phyloP scores from a whole-genome alignment of 2,888 invertebrate species.

The Mongoloraphidia duomilia region DNA sequence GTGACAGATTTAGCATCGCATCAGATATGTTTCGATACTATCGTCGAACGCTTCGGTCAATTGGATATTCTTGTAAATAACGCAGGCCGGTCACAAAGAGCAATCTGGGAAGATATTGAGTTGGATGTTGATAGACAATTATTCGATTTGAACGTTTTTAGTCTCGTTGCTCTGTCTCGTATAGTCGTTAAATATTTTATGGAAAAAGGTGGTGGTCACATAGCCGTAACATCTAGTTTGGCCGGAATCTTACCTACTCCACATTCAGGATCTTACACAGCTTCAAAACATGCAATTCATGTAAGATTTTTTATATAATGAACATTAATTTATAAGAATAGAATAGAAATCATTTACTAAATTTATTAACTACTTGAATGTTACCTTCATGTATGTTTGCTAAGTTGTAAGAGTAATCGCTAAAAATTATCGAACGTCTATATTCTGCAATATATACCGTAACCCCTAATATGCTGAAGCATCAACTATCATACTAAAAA shows the following conservation, averaged over 20 bases:
- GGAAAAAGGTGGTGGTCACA: slow-evolving; percentile 45
- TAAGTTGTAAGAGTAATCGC: too few relatives aligned
- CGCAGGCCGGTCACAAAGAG: slow-evolving; percentile 67
- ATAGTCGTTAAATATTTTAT: slow-evolving; percentile 51
- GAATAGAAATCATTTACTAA: too few relatives aligned
- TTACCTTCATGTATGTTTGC: too few relatives aligned
- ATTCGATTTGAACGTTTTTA: slow-evolving; percentile 66
- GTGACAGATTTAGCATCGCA: slow-evolving; percentile 45
- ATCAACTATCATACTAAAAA: too few relatives aligned
- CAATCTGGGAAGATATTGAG: slow-evolving; percentile 54
- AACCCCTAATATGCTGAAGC: too few relatives aligned
- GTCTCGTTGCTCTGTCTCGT: slow-evolving; percentile 53
- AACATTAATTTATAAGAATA: background rate
- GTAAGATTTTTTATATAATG: slow-evolving; percentile 29
- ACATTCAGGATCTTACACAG: slow-evolving; percentile 54
- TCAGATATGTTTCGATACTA: slow-evolving; percentile 40
- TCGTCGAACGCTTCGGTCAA: slow-evolving; percentile 52
- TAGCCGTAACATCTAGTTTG: slow-evolving; percentile 60
- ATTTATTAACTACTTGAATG: too few relatives aligned
- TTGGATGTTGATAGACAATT: slow-evolving; percentile 55
- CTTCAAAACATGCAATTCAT: slow-evolving; percentile 62
- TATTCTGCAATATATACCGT: too few relatives aligned
- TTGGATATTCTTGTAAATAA: slow-evolving; percentile 69
- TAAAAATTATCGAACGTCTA: too few relatives aligned
- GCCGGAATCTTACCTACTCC: slow-evolving; percentile 55